These are phyloP conservation scores for Sphenodon punctatus DNA, from an alignment of 2,797 vertebrate genomes.

Conservation along the genomic window DNA sequence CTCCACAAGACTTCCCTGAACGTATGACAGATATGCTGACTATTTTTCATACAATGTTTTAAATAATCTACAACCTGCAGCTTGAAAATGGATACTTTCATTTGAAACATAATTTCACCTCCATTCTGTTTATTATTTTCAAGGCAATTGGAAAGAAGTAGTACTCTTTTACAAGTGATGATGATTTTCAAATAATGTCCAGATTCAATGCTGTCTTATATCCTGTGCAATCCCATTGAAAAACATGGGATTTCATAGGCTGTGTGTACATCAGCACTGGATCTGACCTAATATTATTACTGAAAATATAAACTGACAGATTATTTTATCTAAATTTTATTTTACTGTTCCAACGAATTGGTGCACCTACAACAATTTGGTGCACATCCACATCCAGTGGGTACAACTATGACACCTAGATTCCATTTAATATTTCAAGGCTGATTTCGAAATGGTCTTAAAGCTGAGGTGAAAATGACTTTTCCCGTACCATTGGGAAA, in stretches of 20 bases:
- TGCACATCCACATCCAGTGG: background rate
- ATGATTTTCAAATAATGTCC: constrained; percentile 11
- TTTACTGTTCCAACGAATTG: too few relatives aligned
- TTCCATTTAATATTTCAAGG: background rate
- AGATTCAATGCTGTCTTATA: constrained; percentile 50
- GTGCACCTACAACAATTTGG: too few relatives aligned
- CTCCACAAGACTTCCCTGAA: constrained; percentile 33
- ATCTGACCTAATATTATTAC: constrained; percentile 53
- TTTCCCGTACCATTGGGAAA: too few relatives aligned
- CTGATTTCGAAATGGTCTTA: background rate
- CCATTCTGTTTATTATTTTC: background rate
- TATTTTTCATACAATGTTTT: constrained; percentile 53
- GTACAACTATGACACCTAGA: background rate
- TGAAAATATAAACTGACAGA: constrained; percentile 55
- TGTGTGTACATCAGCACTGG: constrained; percentile 41
- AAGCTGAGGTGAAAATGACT: too few relatives aligned
- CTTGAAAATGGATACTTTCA: constrained; percentile 38
- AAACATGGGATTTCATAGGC: constrained; percentile 14
- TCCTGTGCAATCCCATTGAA: constrained; percentile 30
- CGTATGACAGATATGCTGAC: constrained; percentile 42
- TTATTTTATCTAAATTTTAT: constrained; percentile 8
- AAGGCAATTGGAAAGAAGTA: constrained; percentile 22
- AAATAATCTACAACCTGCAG: constrained; percentile 37
- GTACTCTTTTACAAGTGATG: constrained; percentile 32
- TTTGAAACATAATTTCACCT: constrained; percentile 27